Evolutionary conservation across 1,140 invertebrate species (phyloP).

Genomic region (Danaus melanippus): DNA sequence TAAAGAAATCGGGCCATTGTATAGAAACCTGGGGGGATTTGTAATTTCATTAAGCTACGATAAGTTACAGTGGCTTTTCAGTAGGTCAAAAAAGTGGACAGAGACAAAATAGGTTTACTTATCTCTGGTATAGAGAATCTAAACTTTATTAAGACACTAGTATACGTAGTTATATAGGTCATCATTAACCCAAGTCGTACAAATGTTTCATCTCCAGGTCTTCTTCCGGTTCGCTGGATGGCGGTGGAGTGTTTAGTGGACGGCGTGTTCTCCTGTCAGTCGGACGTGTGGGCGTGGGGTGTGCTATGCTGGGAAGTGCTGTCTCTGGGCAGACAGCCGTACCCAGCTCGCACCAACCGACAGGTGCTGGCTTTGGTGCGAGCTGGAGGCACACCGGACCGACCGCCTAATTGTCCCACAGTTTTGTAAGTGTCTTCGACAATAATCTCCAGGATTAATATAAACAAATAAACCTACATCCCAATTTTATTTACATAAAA

Average conservation of each 20-base stretch:
- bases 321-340: constrained; percentile 95
- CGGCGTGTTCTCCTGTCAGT: constrained; percentile 95
- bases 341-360: constrained; percentile 91
- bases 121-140: no score
- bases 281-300: constrained; percentile 97
- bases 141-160: no score
- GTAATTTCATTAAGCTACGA: no score
- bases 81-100: no score
- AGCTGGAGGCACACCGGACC: constrained; percentile 85
- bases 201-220: constrained; percentile 47
- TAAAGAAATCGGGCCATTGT: no score
- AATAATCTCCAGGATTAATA: no score
- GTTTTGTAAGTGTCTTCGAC: constrained; percentile 77
- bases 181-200: constrained; percentile 8
- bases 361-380: constrained; percentile 93
- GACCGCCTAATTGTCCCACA: constrained; percentile 87
- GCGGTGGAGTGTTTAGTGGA: constrained; percentile 94
- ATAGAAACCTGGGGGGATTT: no score
- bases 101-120: no score
- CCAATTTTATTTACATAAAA: no score
- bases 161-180: no score
- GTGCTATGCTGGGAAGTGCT: constrained; percentile 95
- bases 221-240: constrained; percentile 91
- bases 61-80: no score
- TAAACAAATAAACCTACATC: no score